These are phyloP conservation scores for Eupeodes corollae DNA, from an alignment of 1,140 invertebrate species.

Conservation along the genomic window DNA sequence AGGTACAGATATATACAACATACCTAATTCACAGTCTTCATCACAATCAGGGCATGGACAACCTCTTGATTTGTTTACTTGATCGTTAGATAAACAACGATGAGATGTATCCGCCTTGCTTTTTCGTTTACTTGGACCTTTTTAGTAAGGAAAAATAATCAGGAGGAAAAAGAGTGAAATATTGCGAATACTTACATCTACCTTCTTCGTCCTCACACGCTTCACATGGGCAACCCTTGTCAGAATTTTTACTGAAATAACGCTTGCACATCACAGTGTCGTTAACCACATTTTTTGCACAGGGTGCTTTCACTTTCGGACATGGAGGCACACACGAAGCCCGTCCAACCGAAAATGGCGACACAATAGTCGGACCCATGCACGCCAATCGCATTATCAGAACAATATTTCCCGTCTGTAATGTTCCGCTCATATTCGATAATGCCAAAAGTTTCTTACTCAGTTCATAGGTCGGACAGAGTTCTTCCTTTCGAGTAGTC, in stretches of 20 bases:
- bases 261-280: constrained; percentile 9
- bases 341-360: constrained; percentile 16
- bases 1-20: too few relatives aligned
- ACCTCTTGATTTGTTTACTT: too few relatives aligned
- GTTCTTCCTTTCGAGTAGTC: constrained; percentile 17
- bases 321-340: constrained; percentile 1
- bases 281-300: constrained; percentile 2
- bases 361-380: constrained; percentile 29
- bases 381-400: constrained; percentile 24
- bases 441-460: constrained; percentile 26
- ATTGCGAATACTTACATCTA: constrained; percentile 18
- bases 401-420: constrained; percentile 32
- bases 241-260: constrained; percentile 28
- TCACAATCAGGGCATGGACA: too few relatives aligned
- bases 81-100: too few relatives aligned
- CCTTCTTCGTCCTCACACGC: constrained; percentile 28
- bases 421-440: constrained; percentile 25
- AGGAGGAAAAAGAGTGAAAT: too few relatives aligned
- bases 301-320: constrained; percentile 12
- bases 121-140: not conserved
- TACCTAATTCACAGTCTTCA: too few relatives aligned
- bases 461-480: constrained; percentile 26
- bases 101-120: not conserved
- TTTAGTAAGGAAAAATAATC: not conserved
- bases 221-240: constrained; percentile 26